phyloP scores from a whole-genome alignment of 2,113 vertebrate species.

The Anguilla rostrata region DNA sequence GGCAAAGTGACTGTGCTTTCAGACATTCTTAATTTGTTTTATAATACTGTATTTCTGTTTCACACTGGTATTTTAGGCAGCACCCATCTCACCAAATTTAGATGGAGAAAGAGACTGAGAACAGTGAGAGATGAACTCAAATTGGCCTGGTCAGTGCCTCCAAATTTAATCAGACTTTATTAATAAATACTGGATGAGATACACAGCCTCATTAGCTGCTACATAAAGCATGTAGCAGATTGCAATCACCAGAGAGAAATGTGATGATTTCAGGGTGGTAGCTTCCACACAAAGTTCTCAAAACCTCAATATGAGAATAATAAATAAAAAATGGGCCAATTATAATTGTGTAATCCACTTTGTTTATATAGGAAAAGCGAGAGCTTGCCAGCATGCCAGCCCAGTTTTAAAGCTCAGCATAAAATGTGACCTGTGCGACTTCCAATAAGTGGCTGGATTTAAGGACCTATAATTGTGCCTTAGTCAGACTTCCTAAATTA shows the following conservation, averaged over 20 bases:
- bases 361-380: neutral
- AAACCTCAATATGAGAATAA: neutral
- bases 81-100: slow-evolving; percentile 27
- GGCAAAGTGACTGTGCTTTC: slow-evolving; percentile 50
- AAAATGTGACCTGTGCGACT: slow-evolving; percentile 4
- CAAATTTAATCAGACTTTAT: slow-evolving; percentile 55
- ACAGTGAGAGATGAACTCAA: neutral
- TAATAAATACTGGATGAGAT: slow-evolving; percentile 52
- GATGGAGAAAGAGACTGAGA: neutral
- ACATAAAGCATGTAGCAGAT: neutral
- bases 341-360: neutral
- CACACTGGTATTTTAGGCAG: slow-evolving; percentile 45
- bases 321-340: neutral
- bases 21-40: slow-evolving; percentile 62
- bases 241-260: neutral
- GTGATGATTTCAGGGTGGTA: neutral
- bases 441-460: slow-evolving; percentile 12
- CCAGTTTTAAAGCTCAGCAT: neutral
- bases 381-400: neutral
- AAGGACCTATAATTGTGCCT: slow-evolving; percentile 2
- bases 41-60: slow-evolving; percentile 35
- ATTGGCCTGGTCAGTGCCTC: too few relatives aligned
- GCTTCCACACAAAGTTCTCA: neutral
- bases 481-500: slow-evolving; percentile 16
- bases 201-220: neutral